Conservation (phyloP, 2,797 vertebrate species). For the Sternotherus odoratus region DNA sequence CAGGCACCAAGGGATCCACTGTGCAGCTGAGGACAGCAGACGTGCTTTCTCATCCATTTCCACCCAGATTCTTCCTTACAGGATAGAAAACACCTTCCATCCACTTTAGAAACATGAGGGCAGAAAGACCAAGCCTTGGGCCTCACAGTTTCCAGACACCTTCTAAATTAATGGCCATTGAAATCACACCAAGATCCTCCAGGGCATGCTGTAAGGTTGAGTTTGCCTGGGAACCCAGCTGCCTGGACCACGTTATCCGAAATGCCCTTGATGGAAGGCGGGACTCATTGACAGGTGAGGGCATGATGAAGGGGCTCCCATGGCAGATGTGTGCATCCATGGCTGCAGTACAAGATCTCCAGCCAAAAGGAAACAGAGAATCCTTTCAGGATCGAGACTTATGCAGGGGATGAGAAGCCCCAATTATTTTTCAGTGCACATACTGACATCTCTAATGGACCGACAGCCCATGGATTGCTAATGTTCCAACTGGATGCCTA, state of each 20-base stretch:
- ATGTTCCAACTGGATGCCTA: background rate
- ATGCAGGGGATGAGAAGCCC: background rate
- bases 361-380: background rate
- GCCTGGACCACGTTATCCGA: background rate
- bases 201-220: background rate
- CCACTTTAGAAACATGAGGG: background rate
- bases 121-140: background rate
- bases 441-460: fast-evolving
- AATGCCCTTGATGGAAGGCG: background rate
- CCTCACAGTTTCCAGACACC: background rate
- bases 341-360: background rate
- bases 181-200: background rate
- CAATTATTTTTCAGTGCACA: background rate
- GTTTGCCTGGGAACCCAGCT: background rate
- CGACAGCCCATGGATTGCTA: background rate
- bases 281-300: background rate
- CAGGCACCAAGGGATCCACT: background rate
- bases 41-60: background rate
- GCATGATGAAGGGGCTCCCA: background rate
- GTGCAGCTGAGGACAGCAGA: background rate
- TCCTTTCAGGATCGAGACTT: fast-evolving
- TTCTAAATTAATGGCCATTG: background rate
- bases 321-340: background rate
- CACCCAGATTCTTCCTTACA: background rate
- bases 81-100: background rate